Evolutionary conservation across 2,113 vertebrate species (phyloP).

Genomic region (Eulacestoma nigropectus): DNA sequence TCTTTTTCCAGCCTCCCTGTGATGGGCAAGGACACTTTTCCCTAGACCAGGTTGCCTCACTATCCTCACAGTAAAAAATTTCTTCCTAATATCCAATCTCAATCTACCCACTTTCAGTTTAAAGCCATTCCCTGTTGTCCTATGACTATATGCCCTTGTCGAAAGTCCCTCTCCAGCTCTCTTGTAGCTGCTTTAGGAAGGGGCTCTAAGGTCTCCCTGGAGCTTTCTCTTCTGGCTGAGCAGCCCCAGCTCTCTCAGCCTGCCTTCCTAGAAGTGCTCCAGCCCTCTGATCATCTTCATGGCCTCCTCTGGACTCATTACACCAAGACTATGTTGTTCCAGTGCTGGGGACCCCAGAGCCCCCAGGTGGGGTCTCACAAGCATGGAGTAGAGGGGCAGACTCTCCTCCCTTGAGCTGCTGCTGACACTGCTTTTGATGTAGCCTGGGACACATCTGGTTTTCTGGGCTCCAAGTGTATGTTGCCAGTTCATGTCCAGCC

Average conservation of each 20-base stretch:
- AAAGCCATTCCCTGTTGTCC: background rate
- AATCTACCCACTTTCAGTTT: background rate
- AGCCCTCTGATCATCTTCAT: background rate
- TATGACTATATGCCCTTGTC: background rate
- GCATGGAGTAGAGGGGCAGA: background rate
- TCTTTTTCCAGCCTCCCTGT: background rate
- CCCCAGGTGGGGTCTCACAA: background rate
- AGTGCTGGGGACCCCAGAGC: background rate
- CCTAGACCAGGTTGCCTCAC: background rate
- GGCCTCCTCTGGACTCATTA: background rate
- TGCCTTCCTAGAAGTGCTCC: background rate
- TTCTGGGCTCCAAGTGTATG: background rate
- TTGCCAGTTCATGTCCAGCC: background rate
- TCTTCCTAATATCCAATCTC: background rate
- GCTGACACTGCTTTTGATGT: background rate
- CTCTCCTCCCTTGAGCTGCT: background rate
- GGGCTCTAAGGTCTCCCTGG: background rate
- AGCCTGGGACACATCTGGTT: fast-evolving
- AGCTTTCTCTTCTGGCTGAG: background rate
- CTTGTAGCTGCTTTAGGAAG: background rate
- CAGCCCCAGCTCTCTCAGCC: background rate
- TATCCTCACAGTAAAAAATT: background rate
- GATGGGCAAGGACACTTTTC: background rate
- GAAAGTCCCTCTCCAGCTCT: background rate
- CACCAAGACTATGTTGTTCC: background rate